Percentiles rank a stretch among this genome's conserved stretches.
Evolutionary conservation across 2,888 invertebrate species (phyloP).

Genomic region (Cephalotes varians): DNA sequence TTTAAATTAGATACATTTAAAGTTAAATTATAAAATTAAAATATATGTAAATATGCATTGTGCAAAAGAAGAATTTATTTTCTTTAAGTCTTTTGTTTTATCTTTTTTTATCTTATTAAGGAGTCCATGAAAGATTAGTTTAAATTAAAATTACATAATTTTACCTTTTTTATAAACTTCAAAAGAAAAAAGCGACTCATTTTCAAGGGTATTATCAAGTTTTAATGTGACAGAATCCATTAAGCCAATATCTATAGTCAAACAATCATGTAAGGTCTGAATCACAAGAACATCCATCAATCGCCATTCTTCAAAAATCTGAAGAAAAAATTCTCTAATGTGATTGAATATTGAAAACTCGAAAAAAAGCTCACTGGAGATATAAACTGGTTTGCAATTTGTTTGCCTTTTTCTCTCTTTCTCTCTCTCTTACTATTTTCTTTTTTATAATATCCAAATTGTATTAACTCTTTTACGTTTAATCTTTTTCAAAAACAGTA

Average conservation of each 20-base stretch:
- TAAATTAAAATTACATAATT: background rate
- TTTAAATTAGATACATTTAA: background rate
- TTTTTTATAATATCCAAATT: too few relatives aligned
- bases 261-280: too few relatives aligned
- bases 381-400: background rate
- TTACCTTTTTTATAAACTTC: background rate
- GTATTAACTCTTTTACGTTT: too few relatives aligned
- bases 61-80: background rate
- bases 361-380: background rate
- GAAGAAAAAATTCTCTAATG: background rate
- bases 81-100: background rate
- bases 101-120: background rate
- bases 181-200: background rate
- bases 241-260: background rate
- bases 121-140: background rate
- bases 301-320: background rate
- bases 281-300: too few relatives aligned
- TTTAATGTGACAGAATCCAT: background rate
- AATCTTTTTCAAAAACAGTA: too few relatives aligned
- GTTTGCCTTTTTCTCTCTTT: too few relatives aligned
- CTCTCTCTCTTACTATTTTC: too few relatives aligned
- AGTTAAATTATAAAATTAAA: background rate
- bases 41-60: background rate
- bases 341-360: background rate
- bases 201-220: background rate